These are phyloP conservation scores for Lepidotrigona ventralis DNA, from an alignment of 1,140 invertebrate species.

Conservation along the genomic window DNA sequence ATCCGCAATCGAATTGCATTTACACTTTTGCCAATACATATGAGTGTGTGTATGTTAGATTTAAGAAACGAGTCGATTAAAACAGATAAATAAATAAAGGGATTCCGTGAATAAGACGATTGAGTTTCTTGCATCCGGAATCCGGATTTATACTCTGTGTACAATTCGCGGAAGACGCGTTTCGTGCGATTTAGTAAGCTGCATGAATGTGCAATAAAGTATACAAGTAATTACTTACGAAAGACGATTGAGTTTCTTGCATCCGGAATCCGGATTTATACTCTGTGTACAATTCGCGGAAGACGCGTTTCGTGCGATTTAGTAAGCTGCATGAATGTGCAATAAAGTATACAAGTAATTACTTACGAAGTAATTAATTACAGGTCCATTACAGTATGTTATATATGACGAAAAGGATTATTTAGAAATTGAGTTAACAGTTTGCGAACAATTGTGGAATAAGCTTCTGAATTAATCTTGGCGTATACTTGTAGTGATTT, in stretches of 20 bases:
- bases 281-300: constrained; percentile 52
- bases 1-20: constrained; percentile 64
- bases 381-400: neutral
- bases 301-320: neutral
- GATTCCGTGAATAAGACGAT: constrained; percentile 25
- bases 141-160: constrained; percentile 65
- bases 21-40: constrained; percentile 69
- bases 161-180: neutral
- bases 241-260: constrained; percentile 20
- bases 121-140: constrained; percentile 24
- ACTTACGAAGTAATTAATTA: neutral
- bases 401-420: neutral
- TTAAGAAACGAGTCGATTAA: constrained; percentile 57
- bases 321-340: neutral
- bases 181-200: neutral
- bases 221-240: too few species aligned
- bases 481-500: constrained; percentile 25
- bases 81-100: neutral
- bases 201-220: neutral
- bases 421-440: constrained; percentile 37
- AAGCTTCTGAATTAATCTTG: constrained; percentile 3
- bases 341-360: too few species aligned
- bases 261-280: constrained; percentile 58
- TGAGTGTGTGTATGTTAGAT: constrained; percentile 69
- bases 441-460: constrained; percentile 11